These are phyloP conservation scores for Ditula angustiorana DNA, from an alignment of 2,888 invertebrate species.

Conservation along the genomic window DNA sequence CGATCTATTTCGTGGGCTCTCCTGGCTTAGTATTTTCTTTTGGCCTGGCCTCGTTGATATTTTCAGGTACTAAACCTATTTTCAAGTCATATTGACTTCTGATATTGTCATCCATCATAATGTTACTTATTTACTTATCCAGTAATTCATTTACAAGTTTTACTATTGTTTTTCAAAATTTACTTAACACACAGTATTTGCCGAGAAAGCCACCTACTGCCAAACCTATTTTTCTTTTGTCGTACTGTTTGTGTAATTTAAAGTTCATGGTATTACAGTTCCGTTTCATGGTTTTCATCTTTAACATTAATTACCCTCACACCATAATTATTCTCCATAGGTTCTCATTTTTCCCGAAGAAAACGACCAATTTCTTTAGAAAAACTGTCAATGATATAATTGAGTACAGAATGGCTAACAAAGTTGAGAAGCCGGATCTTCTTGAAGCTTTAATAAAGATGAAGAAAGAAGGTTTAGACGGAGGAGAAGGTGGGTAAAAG, in stretches of 20 bases:
- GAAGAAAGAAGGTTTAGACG: constrained; percentile 53
- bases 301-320: no score
- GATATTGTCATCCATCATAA: neutral
- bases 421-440: constrained; percentile 54
- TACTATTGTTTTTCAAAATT: constrained; percentile 2
- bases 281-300: neutral
- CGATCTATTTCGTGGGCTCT: constrained; percentile 50
- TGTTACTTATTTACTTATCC: neutral
- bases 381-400: constrained; percentile 53
- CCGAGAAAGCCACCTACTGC: no score
- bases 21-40: constrained; percentile 63
- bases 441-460: constrained; percentile 64
- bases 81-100: no score
- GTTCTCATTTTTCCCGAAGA: constrained; percentile 62
- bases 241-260: no score
- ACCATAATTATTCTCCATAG: constrained; percentile 50
- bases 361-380: constrained; percentile 53
- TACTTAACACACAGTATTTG: no score
- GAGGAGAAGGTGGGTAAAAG: constrained; percentile 51
- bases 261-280: neutral
- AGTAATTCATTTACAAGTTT: neutral
- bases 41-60: constrained; percentile 57
- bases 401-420: constrained; percentile 47
- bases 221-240: no score
- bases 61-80: no score